phyloP scores from a whole-genome alignment of 2,113 vertebrate genomes.

The Archocentrus centrarchus region DNA sequence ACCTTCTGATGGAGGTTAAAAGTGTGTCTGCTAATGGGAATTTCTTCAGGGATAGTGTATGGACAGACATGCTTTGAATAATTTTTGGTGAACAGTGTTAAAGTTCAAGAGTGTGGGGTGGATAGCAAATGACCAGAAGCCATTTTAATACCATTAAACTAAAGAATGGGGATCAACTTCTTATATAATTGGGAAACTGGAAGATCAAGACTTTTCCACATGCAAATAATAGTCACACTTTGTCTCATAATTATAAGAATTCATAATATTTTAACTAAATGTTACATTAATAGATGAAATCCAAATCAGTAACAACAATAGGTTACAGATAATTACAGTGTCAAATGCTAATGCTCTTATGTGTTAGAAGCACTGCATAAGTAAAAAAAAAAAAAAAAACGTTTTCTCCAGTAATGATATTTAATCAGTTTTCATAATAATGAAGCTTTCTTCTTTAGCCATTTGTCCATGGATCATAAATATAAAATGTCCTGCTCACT shows the following conservation, averaged over 20 bases:
- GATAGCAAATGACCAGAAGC: background rate
- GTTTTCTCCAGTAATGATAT: background rate
- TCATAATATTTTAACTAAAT: background rate
- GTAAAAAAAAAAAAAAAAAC: background rate
- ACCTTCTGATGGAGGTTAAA: constrained; percentile 1
- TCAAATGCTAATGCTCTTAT: background rate
- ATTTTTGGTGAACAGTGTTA: background rate
- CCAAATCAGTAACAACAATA: background rate
- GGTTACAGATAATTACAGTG: background rate
- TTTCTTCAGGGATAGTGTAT: constrained; percentile 6
- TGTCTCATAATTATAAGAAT: background rate
- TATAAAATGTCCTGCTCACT: background rate
- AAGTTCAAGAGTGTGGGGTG: background rate
- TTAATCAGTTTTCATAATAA: background rate
- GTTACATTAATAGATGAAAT: background rate
- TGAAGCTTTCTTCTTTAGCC: background rate
- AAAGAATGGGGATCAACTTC: background rate
- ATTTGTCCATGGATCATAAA: background rate
- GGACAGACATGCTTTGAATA: background rate
- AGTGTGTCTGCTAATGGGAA: background rate
- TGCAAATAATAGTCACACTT: background rate
- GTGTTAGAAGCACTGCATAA: background rate
- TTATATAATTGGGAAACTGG: too few relatives aligned
- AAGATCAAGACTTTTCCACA: background rate
- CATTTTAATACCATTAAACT: background rate